Percentiles rank a stretch among this genome's conserved stretches.
phyloP scores from a whole-genome alignment of 2,888 invertebrate species.

The Mamestra brassicae region DNA sequence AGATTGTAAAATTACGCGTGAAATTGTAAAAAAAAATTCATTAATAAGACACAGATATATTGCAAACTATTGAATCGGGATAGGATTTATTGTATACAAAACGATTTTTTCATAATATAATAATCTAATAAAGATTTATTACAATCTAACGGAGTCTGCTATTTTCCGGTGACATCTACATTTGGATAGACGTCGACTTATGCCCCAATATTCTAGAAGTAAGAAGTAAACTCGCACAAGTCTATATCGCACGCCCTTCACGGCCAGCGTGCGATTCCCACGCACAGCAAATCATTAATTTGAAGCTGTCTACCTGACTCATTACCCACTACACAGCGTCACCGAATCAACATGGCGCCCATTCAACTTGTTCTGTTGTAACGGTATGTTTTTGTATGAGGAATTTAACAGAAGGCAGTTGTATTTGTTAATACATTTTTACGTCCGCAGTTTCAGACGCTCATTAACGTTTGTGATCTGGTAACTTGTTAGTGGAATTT shows the following conservation, averaged over 20 bases:
- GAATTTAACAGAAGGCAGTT: constrained; percentile 1
- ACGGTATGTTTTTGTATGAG: not conserved
- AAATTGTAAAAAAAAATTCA: too few species aligned
- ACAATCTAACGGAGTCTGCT: too few species aligned
- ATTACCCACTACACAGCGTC: constrained; percentile 13
- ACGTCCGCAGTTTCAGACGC: not conserved
- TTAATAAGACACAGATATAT: too few species aligned
- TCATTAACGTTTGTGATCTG: not conserved
- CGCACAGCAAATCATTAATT: constrained; percentile 58
- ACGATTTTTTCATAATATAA: too few species aligned
- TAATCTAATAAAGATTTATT: too few species aligned
- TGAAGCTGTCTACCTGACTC: constrained; percentile 46
- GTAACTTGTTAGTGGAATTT: not conserved
- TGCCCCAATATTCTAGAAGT: too few species aligned
- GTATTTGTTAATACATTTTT: not conserved
- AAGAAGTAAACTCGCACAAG: constrained; percentile 5
- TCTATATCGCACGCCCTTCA: constrained; percentile 16
- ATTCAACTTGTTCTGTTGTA: constrained; percentile 18
- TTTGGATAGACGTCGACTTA: too few species aligned
- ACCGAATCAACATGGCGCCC: constrained; percentile 14
- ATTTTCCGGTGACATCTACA: too few species aligned
- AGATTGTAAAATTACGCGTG: too few species aligned
- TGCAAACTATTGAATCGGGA: too few species aligned
- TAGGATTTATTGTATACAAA: too few species aligned
- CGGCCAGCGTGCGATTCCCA: constrained; percentile 56